Evolutionary conservation across 2,797 vertebrate species (phyloP).

Genomic region (Falco peregrinus): DNA sequence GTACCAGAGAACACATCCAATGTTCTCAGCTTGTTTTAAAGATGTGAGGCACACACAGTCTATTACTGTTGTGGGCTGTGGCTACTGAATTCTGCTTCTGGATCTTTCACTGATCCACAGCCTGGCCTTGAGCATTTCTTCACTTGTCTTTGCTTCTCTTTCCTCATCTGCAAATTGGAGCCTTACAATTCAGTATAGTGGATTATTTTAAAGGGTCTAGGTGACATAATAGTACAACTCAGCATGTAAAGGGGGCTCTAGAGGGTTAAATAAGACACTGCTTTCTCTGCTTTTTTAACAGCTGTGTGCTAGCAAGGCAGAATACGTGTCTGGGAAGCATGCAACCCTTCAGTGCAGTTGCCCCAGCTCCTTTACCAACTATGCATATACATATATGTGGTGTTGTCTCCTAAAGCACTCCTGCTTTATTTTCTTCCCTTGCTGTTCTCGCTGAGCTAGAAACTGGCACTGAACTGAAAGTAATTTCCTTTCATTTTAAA

Average conservation of each 20-base stretch:
- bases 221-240: neutral
- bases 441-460: neutral
- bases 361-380: neutral
- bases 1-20: neutral
- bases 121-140: neutral
- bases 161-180: neutral
- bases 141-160: neutral
- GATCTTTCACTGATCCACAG: neutral
- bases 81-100: neutral
- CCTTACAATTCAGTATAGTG: neutral
- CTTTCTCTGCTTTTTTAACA: neutral
- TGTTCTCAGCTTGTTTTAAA: neutral
- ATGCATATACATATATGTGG: neutral
- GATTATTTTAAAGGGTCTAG: neutral
- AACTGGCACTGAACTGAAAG: neutral
- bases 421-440: neutral
- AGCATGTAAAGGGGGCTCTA: neutral
- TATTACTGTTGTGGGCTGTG: neutral
- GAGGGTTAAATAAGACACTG: neutral
- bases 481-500: slow-evolving; percentile 48
- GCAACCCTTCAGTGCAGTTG: neutral
- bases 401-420: neutral
- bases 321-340: neutral
- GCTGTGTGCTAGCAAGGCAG: neutral
- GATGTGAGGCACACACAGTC: neutral